Conservation (phyloP, 2,797 vertebrate species). For the Apogon talboti region DNA sequence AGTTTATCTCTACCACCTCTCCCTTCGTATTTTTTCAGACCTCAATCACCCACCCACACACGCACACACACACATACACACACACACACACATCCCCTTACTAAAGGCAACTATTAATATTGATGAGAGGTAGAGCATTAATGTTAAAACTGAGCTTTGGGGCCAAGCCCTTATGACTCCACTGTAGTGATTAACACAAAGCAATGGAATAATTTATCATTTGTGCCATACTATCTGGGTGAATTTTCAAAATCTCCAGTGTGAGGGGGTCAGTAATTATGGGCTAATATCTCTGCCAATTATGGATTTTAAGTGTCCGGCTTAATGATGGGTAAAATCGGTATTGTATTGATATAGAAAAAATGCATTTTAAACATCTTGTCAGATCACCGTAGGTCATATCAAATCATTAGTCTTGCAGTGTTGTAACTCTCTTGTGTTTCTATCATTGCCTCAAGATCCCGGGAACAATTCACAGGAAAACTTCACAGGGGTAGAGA, state of each 20-base stretch:
- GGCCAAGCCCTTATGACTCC: conserved; percentile 83
- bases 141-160: conserved; percentile 84
- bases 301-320: conserved; percentile 79
- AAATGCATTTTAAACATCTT: conserved; percentile 78
- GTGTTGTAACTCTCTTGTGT: conserved; percentile 54
- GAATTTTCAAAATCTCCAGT: conserved; percentile 76
- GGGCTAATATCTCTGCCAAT: conserved; percentile 77
- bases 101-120: conserved; percentile 84
- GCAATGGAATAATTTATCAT: conserved; percentile 86
- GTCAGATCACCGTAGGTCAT: conserved; percentile 77
- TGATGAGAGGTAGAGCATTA: conserved; percentile 85
- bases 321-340: conserved; percentile 80
- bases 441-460: conserved; percentile 47
- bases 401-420: conserved; percentile 73
- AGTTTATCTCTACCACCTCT: conserved; percentile 12
- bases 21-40: conserved; percentile 31
- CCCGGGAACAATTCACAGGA: conserved; percentile 15
- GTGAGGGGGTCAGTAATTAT: conserved; percentile 82
- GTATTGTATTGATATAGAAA: conserved; percentile 77
- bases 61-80: conserved; percentile 1
- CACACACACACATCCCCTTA: conserved; percentile 40
- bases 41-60: background rate
- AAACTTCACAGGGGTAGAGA: conserved; percentile 44
- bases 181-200: conserved; percentile 84
- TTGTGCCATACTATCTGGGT: conserved; percentile 69